phyloP scores from a whole-genome alignment of 1,140 invertebrate species.

The Penaeus indicus region DNA sequence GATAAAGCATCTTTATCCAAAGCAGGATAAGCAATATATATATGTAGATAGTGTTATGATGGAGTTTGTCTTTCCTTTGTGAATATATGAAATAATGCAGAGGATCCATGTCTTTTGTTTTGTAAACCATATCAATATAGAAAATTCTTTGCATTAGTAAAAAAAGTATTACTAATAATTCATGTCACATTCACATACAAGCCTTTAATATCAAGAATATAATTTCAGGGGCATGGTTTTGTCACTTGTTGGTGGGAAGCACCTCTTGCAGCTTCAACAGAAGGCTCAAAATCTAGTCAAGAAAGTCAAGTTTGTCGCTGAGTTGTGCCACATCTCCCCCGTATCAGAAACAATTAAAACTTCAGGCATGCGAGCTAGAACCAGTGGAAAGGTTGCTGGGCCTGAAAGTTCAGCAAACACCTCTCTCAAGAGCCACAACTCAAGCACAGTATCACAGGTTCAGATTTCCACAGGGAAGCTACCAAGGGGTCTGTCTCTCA shows the following conservation, averaged over 20 bases:
- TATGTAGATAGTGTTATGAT: neutral
- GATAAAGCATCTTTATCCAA: neutral
- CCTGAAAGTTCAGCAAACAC: neutral
- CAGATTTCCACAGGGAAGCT: slow-evolving; percentile 1
- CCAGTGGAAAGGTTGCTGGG: neutral
- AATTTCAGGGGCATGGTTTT: slow-evolving; percentile 49
- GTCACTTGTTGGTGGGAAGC: slow-evolving; percentile 28
- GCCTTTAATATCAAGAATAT: neutral
- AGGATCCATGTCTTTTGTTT: neutral
- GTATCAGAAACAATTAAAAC: neutral
- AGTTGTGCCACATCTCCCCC: slow-evolving; percentile 4
- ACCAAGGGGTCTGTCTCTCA: slow-evolving; percentile 27
- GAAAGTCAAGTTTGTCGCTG: slow-evolving; percentile 47
- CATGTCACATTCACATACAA: neutral
- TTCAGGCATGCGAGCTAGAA: neutral
- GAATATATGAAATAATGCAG: neutral
- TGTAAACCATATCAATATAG: neutral
- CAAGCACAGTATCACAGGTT: no score
- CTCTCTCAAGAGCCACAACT: neutral
- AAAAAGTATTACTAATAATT: neutral
- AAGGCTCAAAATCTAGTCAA: slow-evolving; percentile 39
- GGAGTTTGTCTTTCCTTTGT: no score
- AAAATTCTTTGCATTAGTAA: no score
- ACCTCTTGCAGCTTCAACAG: slow-evolving; percentile 34
- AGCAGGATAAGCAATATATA: neutral